Evolutionary conservation across 2,888 invertebrate genomes (phyloP), one percentile per base, ranked within the genome.

Genomic region (Megastigmus dorsalis): DNA sequence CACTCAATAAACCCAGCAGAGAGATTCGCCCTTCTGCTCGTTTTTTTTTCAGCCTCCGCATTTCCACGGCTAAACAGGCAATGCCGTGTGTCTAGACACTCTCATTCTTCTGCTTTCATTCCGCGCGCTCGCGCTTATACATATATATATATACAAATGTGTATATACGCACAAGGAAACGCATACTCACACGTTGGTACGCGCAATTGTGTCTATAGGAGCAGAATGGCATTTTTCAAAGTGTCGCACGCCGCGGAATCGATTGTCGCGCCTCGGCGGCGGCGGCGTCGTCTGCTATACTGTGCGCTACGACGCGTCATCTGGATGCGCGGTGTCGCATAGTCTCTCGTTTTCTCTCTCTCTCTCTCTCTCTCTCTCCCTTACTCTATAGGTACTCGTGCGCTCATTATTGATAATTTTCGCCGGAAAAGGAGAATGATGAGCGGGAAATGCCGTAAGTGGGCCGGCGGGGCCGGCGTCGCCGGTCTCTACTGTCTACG

Each of bases 61-160:
- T 65, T 65, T 10, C 62, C 33, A 7, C 45, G 45, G n/a, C 55
- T 52, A 52, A 52, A 28, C 50, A 52, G n/a, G n/a, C 26, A 20
- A n/a, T n/a, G n/a, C n/a, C n/a, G n/a, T n/a, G n/a, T 9, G 48
- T 67, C 66, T 67, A 67, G 66, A 67, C 65, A 33, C 55, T 9
- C 26, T 15, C 41, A 60, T 60, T 69, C 50, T 69, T 60, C 26
- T 18, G 59, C 28, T 50, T 50, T 69, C 30, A 50, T 60, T 50
- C 13, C 23, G 7, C 45, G 55, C 9, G 20, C 30, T 13, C 20
- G 38, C 18, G 6, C 18, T 1, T 43, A 15, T 45, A 15, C n/a
- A n/a, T n/a, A n/a, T n/a, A n/a, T n/a, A n/a, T n/a, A n/a, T n/a
- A n/a, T n/a, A n/a, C n/a, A n/a, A n/a, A n/a, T n/a, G 38, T 10